Conservation (phyloP, 2,797 vertebrate species). For the Sphaeramia orbicularis region DNA sequence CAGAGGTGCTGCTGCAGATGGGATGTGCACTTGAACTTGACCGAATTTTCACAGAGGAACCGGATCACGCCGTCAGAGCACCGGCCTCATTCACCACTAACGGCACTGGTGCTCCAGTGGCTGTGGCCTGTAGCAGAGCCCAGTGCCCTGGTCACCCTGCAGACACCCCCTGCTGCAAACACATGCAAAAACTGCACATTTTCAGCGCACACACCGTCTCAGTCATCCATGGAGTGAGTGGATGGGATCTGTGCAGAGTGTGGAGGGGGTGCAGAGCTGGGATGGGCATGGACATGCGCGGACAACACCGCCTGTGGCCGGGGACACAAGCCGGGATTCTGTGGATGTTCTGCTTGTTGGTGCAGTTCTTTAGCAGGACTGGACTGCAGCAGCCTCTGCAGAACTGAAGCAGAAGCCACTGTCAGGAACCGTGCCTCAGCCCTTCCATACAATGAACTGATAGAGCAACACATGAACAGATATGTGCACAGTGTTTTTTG, state of each 20-base stretch:
- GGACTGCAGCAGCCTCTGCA: not conserved
- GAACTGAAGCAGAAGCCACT: conserved; percentile 25
- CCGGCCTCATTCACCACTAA: conserved; percentile 34
- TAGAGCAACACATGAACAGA: conserved; percentile 4
- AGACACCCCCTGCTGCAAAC: conserved; percentile 51
- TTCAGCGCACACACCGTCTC: conserved; percentile 23
- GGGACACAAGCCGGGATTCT: too few species aligned
- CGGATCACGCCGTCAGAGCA: conserved; percentile 44
- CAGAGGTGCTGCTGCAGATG: conserved; percentile 81
- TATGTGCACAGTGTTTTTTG: not conserved
- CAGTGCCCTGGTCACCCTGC: conserved; percentile 53
- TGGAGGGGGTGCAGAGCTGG: conserved; percentile 20
- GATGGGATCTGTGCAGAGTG: conserved; percentile 18
- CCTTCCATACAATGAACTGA: conserved; percentile 22
- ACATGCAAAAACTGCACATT: conserved; percentile 60
- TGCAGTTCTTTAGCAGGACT: conserved; percentile 29
- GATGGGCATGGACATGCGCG: conserved; percentile 39
- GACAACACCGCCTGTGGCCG: conserved; percentile 41
- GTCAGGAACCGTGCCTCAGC: conserved; percentile 28
- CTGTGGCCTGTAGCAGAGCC: conserved; percentile 72
- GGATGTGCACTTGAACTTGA: conserved; percentile 82
- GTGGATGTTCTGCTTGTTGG: conserved; percentile 39
- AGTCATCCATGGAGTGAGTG: conserved; percentile 36
- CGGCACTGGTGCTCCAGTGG: conserved; percentile 44
- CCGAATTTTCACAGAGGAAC: conserved; percentile 45